These are phyloP conservation scores for Tursiops truncatus DNA, from an alignment of 2,113 vertebrate genomes.

Conservation along the genomic window DNA sequence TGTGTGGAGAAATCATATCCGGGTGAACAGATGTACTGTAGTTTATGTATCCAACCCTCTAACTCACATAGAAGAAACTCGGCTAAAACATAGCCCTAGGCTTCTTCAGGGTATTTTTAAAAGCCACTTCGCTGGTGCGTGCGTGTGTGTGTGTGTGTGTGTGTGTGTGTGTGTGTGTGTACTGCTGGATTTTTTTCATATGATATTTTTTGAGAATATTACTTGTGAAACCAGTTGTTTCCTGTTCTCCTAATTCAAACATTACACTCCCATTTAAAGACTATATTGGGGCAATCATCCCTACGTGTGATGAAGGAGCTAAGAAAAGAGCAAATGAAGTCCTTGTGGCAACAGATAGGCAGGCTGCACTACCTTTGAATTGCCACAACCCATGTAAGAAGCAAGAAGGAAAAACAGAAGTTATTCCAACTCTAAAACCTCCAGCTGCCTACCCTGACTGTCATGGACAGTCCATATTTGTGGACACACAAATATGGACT, in stretches of 20 bases:
- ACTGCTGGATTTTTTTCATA: not conserved
- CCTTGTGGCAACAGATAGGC: not conserved
- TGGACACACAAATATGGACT: not conserved
- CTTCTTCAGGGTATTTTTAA: not conserved
- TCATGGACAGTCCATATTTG: not conserved
- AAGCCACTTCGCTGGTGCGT: not conserved
- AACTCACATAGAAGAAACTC: not conserved
- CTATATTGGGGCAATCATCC: not conserved
- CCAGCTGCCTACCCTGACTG: not conserved
- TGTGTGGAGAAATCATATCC: not conserved
- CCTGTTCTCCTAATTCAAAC: not conserved
- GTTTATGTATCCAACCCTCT: not conserved
- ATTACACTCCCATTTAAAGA: not conserved
- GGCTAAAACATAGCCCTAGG: not conserved
- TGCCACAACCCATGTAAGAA: not conserved
- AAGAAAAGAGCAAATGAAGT: not conserved
- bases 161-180: not conserved
- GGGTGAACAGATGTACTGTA: not conserved
- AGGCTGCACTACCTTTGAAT: not conserved
- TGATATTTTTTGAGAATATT: not conserved
- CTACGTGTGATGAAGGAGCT: not conserved
- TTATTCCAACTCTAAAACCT: not conserved
- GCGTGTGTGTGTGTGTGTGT: not conserved
- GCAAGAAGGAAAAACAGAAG: not conserved
- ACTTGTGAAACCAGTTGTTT: constrained; percentile 30